A percentile compares a stretch with the other conserved stretches of the same genome.
Conservation (phyloP, 2,797 vertebrate species). For the Antrozous pallidus region DNA sequence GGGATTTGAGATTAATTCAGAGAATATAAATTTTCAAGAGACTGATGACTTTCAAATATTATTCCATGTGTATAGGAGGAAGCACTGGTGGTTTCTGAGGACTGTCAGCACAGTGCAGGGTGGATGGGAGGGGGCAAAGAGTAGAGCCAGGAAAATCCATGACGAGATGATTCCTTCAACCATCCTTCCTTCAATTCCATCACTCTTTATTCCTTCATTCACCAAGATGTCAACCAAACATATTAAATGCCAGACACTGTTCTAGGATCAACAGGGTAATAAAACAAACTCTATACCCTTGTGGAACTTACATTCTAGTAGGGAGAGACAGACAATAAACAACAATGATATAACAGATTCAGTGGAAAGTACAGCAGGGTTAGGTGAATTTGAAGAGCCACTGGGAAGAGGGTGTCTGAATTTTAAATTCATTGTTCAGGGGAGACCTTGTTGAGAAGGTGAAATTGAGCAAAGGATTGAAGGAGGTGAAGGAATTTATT, state of each 20-base stretch:
- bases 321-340: background rate
- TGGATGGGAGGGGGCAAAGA: background rate
- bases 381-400: background rate
- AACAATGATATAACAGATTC: background rate
- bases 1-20: background rate
- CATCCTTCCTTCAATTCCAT: background rate
- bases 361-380: background rate
- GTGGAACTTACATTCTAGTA: background rate
- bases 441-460: background rate
- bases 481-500: background rate
- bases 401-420: background rate
- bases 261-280: background rate
- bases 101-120: background rate
- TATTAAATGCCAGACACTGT: background rate
- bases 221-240: background rate
- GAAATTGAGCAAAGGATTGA: background rate
- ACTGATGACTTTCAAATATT: background rate
- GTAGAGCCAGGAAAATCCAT: background rate
- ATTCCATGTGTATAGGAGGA: background rate
- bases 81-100: background rate
- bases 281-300: background rate
- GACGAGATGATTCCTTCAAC: background rate
- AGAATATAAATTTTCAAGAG: background rate
- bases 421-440: slow-evolving; percentile 6
- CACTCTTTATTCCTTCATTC: background rate